Base-by-base conservation (phyloP, 2,888 invertebrate species). In the Cylloceria caligata region DNA sequence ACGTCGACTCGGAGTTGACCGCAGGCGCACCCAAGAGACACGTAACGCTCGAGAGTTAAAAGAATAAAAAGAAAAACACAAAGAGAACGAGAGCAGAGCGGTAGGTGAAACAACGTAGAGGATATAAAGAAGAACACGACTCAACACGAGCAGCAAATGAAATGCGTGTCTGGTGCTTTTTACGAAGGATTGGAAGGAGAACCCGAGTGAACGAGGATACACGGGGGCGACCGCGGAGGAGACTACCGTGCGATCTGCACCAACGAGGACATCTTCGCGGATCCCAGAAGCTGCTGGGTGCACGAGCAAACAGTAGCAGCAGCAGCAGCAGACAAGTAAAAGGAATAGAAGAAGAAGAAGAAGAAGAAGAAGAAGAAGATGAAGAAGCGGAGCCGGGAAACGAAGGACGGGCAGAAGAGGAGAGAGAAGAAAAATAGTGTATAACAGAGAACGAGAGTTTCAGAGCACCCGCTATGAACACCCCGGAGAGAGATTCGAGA, bases 141-240 rank as follows among this genome's bases (percentile, higher is more conserved):
- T 89, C 87, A 86, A 88, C 89, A 88, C 89, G 87, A 87, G 89
- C 88, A 87, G 87, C 89, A 88, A 90, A 89, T 88, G 90, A 90
- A 90, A 90, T 88, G 89, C 89, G 88, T 88, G 89, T 91, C 89
- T 87, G 86, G 85, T 87, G 88, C 88, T 90, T 89, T 90, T 90
- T 89, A 86, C 86, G 84, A 83, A 81, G 84, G 67, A 36, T 73
- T 79, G 74, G 77, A 80, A 83, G 78, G 84, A 77, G 77, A 65
- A 67, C 67, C 49, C 21, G 60, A 71, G 21, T 39, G 80, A 60
- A 13, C 34, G 60, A 60, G 16, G 4, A 34, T 19, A 34, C 9
- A 60, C 9, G 3, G 34, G 69, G 19, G 55, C 47, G 69, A 57
- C 39, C 49, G 57, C 45, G 45, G 45, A 27, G 49, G 34, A 52